Evolutionary conservation across 2,797 vertebrate genomes (phyloP).

Genomic region (Phrynocephalus guinanensis): DNA sequence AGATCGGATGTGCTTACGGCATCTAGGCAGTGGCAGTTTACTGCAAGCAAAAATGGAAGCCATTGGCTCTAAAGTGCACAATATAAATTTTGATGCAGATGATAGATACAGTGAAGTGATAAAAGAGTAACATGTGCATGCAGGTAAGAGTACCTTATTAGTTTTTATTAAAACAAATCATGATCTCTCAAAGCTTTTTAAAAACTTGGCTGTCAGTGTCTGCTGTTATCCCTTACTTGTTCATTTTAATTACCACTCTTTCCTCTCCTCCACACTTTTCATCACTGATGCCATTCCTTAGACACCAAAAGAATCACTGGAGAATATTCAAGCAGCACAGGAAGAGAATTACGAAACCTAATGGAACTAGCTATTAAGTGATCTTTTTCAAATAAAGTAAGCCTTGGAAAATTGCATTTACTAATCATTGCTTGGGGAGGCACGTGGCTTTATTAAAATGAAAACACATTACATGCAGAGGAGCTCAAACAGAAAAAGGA

Average conservation of each 20-base stretch:
- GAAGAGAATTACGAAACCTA: slow-evolving; percentile 17
- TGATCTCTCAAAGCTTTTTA: neutral
- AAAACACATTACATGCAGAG: slow-evolving; percentile 13
- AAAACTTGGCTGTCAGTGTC: neutral
- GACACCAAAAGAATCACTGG: neutral
- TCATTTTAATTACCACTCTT: slow-evolving; percentile 39
- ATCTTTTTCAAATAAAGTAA: slow-evolving; percentile 43
- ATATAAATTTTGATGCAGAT: too few relatives aligned
- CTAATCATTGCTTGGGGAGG: slow-evolving; percentile 42
- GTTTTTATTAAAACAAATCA: too few relatives aligned
- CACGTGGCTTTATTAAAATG: slow-evolving; percentile 49
- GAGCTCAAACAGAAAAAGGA: slow-evolving; percentile 12
- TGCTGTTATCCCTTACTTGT: neutral
- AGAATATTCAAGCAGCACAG: slow-evolving; percentile 17
- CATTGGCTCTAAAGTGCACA: too few relatives aligned
- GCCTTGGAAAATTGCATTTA: slow-evolving; percentile 31
- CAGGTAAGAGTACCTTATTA: too few relatives aligned
- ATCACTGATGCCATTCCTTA: neutral
- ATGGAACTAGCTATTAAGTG: slow-evolving; percentile 22
- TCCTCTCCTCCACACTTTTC: neutral
- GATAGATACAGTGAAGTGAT: too few relatives aligned
- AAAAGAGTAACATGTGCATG: too few relatives aligned
- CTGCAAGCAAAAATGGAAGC: too few relatives aligned
- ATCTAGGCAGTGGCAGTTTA: too few relatives aligned
- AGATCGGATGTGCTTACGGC: too few relatives aligned